Base-by-base conservation (phyloP, 2,888 invertebrate species). In the Nebria salina region DNA sequence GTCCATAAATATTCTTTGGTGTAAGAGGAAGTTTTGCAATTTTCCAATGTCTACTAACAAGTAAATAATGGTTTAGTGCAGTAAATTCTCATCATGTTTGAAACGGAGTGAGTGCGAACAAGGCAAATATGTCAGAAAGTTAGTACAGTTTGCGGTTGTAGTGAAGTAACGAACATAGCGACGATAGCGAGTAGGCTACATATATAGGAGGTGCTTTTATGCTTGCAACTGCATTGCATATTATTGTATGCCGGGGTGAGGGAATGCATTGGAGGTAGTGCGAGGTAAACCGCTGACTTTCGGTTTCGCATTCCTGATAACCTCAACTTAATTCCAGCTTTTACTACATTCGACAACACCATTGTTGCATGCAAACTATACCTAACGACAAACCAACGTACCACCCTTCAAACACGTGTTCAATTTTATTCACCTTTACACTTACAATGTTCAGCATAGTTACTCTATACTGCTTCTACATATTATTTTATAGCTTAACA, bases 101-200 rank as follows among this genome's bases (percentile, higher is more conserved):
- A 65, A 76, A 76, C 65, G 72, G 68, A 77, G 77, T 70, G 77
- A 41, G 74, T 73, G 78, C 74, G 73, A 73, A 78, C 65, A 73
- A 78, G 73, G 73, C 78, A 78, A 78, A 74, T 78, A 78, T 78
- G 73, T 77, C 73, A 34, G 72, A 72, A 78, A 78, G 78, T 78
- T 78, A 41, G 77, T 70, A 43, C 68, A 25, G 70, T 70, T 13
- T 54, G 54, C 54, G 70, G 70, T 70, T 70, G 70, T 26, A 70
- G 25, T 20, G 70, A 70, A 70, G 70, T 8, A 70, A 70, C 54
- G 54, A 54, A 54, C 54, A 13, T 13, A 54, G 54, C 43, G 43
- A 9, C 43, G 7, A 9, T 8, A 43, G 74, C 75, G 75, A 65
- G 34, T 34, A 34, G 34, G 34, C 34, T 34, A 34, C 5, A 34